Evolutionary conservation across 2,797 vertebrate genomes (phyloP), one percentile per base, ranked within the genome.

Genomic region (Karalla daura): DNA sequence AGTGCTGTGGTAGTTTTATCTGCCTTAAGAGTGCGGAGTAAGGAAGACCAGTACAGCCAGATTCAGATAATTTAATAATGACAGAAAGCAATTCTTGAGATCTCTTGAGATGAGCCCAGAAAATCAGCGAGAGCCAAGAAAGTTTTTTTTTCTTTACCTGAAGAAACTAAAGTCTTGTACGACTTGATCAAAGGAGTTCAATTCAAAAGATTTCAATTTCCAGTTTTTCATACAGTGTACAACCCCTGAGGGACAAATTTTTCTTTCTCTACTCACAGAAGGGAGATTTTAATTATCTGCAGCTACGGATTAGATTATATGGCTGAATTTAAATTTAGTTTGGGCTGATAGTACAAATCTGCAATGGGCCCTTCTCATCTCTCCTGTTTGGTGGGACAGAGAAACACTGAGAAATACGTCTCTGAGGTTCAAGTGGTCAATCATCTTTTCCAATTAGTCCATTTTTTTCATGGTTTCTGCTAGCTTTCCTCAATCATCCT

Each of bases 251-350:
- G 24, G 9, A 56, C 55, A 7, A 36, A 1, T 24, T 47, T 44
- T 51, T 5, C 18, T 14, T 7, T 20, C 11, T 41, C 39, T 30
- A 7, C 9, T 14, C 33, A 47, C 18, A 36, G 39, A 44, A 35
- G 23, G 17, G 46, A 44, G 23, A 47, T 61, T 54, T n/a, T 53
- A 51, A 66, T 56, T 27, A 53, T 43, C 35, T 49, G 3, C 14
- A 44, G 14, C 50, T 58, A 37, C 53, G 30, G 51, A 55, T 44
- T 53, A 11, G 5, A 41, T 55, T 40, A 39, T 43, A 50, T 33
- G 17, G 32, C 63, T 72, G 0, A 67, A 21, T 58, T 25, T 35
- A 21, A 47, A 55, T 60, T 39, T 70, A 44, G 24, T 58, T 28
- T 3, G 5, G 23, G 25, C 40, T 51, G 20, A 53, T 44, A 3